Evolutionary conservation across 2,113 vertebrate species (phyloP).

Genomic region (Brachypodius melanocephalos): DNA sequence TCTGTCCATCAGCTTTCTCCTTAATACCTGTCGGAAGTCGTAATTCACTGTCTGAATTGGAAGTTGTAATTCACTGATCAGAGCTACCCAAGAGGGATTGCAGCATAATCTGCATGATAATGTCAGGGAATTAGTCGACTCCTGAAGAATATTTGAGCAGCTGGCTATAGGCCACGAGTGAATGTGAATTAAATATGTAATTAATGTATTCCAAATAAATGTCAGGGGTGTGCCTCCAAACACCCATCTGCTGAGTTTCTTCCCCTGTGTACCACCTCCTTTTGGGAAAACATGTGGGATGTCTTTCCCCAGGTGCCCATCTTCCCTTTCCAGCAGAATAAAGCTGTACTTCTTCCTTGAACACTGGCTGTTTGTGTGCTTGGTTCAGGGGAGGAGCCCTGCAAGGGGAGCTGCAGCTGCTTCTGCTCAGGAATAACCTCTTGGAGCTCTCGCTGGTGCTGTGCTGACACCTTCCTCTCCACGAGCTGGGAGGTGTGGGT

Average conservation of each 20-base stretch:
- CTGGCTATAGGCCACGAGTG: background rate
- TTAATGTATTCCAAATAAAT: background rate
- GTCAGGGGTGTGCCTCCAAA: background rate
- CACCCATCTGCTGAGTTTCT: background rate
- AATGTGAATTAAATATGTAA: constrained; percentile 28
- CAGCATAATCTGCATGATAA: constrained; percentile 2
- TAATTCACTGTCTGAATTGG: background rate
- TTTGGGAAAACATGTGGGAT: background rate
- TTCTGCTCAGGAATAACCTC: background rate
- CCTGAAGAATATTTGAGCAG: constrained; percentile 4
- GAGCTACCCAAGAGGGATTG: background rate
- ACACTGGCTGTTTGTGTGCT: background rate
- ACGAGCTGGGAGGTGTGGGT: background rate
- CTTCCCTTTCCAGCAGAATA: background rate
- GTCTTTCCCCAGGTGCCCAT: background rate
- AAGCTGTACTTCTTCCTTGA: background rate
- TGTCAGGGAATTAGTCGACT: background rate
- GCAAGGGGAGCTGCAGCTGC: background rate
- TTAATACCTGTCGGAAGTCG: background rate
- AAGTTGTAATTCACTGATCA: background rate
- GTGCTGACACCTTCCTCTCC: background rate
- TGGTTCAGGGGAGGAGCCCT: background rate
- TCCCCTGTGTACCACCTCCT: background rate
- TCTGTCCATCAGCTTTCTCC: background rate
- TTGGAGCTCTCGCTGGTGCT: background rate